Conservation (phyloP, 1,140 invertebrate species). For the Ceratosolen fusciceps region DNA sequence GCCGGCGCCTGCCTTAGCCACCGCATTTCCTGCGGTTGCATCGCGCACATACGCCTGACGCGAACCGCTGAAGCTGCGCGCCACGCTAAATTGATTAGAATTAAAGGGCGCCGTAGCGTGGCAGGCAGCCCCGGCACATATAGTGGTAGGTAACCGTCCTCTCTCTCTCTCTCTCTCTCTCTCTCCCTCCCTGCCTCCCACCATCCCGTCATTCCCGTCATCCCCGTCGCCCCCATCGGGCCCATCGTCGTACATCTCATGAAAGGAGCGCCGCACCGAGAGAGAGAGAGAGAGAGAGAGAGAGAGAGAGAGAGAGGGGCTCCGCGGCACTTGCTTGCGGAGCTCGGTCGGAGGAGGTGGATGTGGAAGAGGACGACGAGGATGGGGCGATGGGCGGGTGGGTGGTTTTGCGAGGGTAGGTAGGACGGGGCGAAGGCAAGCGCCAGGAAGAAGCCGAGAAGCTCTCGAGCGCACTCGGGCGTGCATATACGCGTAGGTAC, state of each 20-base stretch:
- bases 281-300: too few species aligned
- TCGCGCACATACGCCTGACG: constrained; percentile 24
- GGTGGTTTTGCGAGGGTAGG: too few species aligned
- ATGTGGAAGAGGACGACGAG: constrained; percentile 48
- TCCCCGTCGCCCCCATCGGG: too few species aligned
- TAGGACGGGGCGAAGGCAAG: constrained; percentile 33
- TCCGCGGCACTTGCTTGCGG: too few species aligned
- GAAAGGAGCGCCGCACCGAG: too few species aligned
- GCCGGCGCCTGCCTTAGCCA: background rate
- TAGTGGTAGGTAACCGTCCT: background rate
- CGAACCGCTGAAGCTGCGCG: constrained; percentile 31
- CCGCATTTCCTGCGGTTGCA: constrained; percentile 11
- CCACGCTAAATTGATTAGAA: constrained; percentile 72
- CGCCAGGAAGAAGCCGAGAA: constrained; percentile 1
- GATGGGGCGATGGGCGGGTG: constrained; percentile 15
- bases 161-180: too few species aligned
- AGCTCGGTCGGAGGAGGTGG: too few species aligned
- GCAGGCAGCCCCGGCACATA: constrained; percentile 51
- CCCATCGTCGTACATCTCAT: too few species aligned
- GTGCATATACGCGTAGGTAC: constrained; percentile 5
- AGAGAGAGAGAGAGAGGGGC: too few species aligned
- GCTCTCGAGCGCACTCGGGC: constrained; percentile 42
- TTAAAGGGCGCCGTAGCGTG: constrained; percentile 65
- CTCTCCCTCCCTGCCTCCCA: too few species aligned
- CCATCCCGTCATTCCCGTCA: too few species aligned